Base-by-base conservation (phyloP, 2,797 vertebrate genomes). In the Poecilia wingei region DNA sequence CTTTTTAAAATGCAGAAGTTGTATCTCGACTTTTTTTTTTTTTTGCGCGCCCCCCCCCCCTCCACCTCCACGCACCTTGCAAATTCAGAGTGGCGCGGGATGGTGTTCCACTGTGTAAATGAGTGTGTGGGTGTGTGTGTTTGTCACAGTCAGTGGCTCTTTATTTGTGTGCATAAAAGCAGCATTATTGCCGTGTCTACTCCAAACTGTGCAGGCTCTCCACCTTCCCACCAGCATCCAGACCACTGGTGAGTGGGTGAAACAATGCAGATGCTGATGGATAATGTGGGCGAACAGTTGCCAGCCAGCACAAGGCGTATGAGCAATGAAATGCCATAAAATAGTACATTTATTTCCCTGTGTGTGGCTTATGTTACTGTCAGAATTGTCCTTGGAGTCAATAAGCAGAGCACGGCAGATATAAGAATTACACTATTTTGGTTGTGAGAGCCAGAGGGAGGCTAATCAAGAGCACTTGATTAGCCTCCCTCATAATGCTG, bases 201-300 rank as follows among this genome's bases (percentile, higher is more conserved):
- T 88, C 84, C 69, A 69, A 87, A 83, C 68, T 84, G 76, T 86
- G 72, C 59, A 72, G 81, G 73, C 73, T 85, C 78, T 80, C 78
- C 80, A 85, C 82, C 90, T 90, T 92, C 86, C 87, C 79, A 86
- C 83, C 77, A 80, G 84, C 80, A 83, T 83, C 89, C 87, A 79
- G 83, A 82, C 75, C 81, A 69, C 80, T 77, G 84, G 78, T 89
- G 90, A 93, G 91, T 91, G 91, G 90, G 90, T 91, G 89, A 93
- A 86, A 93, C 93, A 90, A 92, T 92, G 89, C 91, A 81, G 84
- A 90, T 86, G 74, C 80, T 77, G 39, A 43, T 43, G 84, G 79
- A 84, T 82, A 82, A 89, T 91, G 93, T 93, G 88, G 87, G 91
- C 78, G 82, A 90, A 78, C 59, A 87, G 69, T 79, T 82, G 79